Evolutionary conservation across 2,797 vertebrate species (phyloP), one percentile per base, ranked within the genome.

Genomic region (Anabas testudineus): DNA sequence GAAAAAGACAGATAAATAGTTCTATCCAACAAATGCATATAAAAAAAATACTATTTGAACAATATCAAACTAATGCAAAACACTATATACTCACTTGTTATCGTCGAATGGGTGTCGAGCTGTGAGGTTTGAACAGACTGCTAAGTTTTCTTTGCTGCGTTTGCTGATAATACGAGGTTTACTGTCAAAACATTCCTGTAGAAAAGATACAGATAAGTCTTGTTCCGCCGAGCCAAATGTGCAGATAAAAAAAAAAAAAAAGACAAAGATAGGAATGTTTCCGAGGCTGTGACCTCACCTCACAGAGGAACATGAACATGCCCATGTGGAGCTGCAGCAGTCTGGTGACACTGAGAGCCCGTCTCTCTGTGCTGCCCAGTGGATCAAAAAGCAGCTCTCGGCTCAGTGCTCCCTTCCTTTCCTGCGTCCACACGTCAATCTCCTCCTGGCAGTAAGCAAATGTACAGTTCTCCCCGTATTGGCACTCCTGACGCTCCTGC

Each of bases 371-470:
- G 87, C 94, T 95, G 74, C 94, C 94, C 87, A 95, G 2, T 58
- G 12, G 96, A 92, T 95, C 97, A 14, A 99, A 99, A 78, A 99
- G 95, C 78, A 99, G 96, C 92, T 98, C 97, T 3, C 98, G 95
- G 91, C 98, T 98, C 82, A 99, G 94, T 9, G 96, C 96, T 1
- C 98, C 98, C 86, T 99, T 99, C 85, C 97, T 94, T 92, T 99
- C 98, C 91, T 98, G 97, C 0, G 97, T 99, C 98, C 98, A 99
- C 69, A 99, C 97, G 41, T 99, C 98, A 13, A 99, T 99, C 93
- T 99, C 98, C 84, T 99, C 98, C 93, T 99, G 97, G 89, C 98
- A 98, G 94, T 99, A 99, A 24, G 98, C 97, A 88, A 99, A 99
- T n/a, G 98, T 99, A 91, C 98, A 99, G 94, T 98, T 98, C 93